phyloP scores from a whole-genome alignment of 2,797 vertebrate genomes.

The Ctenosaura bakeri region DNA sequence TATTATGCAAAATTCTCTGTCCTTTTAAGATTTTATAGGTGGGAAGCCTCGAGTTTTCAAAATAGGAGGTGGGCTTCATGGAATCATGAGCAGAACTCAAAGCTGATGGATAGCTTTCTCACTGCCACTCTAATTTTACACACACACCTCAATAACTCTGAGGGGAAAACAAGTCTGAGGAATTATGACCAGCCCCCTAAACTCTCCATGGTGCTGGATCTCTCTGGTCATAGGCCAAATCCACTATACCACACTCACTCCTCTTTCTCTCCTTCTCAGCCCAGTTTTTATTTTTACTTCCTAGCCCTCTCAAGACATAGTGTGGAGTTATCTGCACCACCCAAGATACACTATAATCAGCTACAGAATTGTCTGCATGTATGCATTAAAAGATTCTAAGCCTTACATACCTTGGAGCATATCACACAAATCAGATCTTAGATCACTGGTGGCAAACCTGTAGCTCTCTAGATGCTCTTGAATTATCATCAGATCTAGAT shows the following conservation, averaged over 20 bases:
- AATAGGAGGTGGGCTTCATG: not conserved
- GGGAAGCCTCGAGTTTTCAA: not conserved
- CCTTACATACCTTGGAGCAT: not conserved
- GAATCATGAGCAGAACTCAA: not conserved
- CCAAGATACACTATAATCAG: not conserved
- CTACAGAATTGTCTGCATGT: not conserved
- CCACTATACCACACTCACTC: not conserved
- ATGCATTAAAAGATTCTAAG: not conserved
- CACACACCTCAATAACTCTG: not conserved
- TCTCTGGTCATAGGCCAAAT: not conserved
- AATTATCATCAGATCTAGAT: not conserved
- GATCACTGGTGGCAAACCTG: not conserved
- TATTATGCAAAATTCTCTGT: not conserved
- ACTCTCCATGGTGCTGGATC: not conserved
- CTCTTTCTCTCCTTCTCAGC: not conserved
- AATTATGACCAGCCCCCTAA: not conserved
- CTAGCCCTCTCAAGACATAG: not conserved
- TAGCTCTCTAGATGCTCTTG: not conserved
- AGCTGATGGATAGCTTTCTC: not conserved
- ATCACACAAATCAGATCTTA: not conserved
- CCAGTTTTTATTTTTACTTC: not conserved
- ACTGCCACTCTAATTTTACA: not conserved
- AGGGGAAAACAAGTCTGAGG: not conserved
- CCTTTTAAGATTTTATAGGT: not conserved
- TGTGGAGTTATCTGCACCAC: not conserved